Evolutionary conservation across 2,113 vertebrate species (phyloP), one percentile per base, ranked within the genome.

Genomic region (Dipodomys ordii): DNA sequence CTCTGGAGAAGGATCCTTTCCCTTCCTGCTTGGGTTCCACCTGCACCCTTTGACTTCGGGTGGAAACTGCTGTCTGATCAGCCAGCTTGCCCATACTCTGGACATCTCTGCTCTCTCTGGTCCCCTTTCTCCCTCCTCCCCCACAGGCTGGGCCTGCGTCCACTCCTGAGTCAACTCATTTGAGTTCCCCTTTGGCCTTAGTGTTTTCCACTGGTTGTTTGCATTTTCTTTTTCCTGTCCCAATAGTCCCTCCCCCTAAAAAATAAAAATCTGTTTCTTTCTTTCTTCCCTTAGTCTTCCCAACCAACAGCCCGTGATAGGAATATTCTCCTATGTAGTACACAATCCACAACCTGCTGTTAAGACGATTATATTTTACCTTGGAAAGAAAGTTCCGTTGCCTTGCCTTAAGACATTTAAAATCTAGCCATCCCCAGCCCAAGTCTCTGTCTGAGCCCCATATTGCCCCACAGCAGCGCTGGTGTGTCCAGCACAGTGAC

Each of bases 1-100:
- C 95, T 96, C 96, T 91, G 94, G 95, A 93, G 77, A 95, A 96
- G 95, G 92, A 94, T 72, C 94, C 93, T 92, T 94, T 96, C 93
- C 94, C 93, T 81, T 96, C 95, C 97, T 95, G 96, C 96, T 87
- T 88, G 92, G 57, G 88, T 91, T 83, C 96, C 77, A 72, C 91
- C 97, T 92, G 94, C 87, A 91, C 90, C 87, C 93, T 96, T 83
- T 96, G 95, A 82, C 94, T 95, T 74, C 83, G 19, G 91, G 96
- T 86, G 60, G 93, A 93, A 91, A 74, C 92, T 79, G 93, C 95
- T 95, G 87, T 95, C 91, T 71, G 64, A 83, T 77, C 90, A 44
- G 91, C 94, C 82, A 87, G 78, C 87, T 91, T 89, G 91, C 84
- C 88, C 92, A 85, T 68, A 73, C 86, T 67, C 81, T 88, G 95